Conservation (phyloP, 2,888 invertebrate genomes). For the Lypha dubia region DNA sequence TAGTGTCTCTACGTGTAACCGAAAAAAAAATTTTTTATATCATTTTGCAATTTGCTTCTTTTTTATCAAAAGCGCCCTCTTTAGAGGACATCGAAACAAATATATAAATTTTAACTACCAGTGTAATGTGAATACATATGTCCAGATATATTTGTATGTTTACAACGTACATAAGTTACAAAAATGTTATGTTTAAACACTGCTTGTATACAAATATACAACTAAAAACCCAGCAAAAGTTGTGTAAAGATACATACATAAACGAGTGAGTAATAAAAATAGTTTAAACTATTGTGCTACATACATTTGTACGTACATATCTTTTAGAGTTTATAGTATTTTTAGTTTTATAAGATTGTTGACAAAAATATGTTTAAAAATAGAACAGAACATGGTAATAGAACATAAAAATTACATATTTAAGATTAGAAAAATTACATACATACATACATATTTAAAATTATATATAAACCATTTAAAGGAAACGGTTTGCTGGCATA, state of each 20-base stretch:
- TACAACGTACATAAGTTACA: neutral
- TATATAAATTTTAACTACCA: neutral
- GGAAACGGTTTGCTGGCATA: neutral
- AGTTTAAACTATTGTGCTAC: conserved; percentile 20
- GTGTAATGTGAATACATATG: neutral
- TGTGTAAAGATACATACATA: neutral
- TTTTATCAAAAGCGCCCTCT: too few species aligned
- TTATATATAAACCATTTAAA: neutral
- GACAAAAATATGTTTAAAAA: neutral
- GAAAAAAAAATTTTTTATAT: too few species aligned
- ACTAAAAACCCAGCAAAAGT: conserved; percentile 37
- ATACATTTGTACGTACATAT: too few species aligned
- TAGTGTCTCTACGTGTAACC: too few species aligned
- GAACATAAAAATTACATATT: conserved; percentile 1
- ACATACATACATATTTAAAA: too few species aligned
- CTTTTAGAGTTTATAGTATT: neutral
- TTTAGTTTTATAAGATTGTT: neutral
- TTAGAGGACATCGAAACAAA: too few species aligned
- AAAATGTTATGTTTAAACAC: conserved; percentile 35
- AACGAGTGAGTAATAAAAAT: too few species aligned
- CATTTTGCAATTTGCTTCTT: too few species aligned
- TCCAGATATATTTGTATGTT: neutral
- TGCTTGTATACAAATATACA: neutral
- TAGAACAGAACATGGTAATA: neutral
- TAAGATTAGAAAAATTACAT: neutral